These are phyloP conservation scores for Silurus lanzhouensis DNA, from an alignment of 2,797 vertebrate species.

Conservation along the genomic window DNA sequence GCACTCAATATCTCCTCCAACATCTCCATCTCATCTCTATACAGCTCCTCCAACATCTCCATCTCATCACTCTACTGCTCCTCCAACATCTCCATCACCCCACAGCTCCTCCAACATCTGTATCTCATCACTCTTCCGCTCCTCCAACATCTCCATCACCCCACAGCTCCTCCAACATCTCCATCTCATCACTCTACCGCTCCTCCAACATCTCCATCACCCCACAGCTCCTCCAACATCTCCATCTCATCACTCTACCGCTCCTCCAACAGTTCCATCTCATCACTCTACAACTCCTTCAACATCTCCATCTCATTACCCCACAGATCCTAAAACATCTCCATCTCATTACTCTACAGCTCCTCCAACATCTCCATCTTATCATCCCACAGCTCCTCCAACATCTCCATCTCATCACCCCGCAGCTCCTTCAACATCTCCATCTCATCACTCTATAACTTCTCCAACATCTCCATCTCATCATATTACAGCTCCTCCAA, in stretches of 20 bases:
- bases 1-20: not conserved
- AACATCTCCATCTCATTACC: not conserved
- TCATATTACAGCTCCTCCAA: not conserved
- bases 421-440: not conserved
- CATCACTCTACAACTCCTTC: not conserved
- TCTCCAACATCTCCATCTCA: not conserved
- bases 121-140: not conserved
- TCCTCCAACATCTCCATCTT: not conserved
- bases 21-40: not conserved
- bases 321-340: not conserved
- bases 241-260: not conserved
- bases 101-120: not conserved
- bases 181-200: not conserved
- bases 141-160: conserved; percentile 1
- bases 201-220: not conserved
- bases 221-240: not conserved
- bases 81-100: not conserved
- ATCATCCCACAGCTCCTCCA: not conserved
- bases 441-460: not conserved
- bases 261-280: not conserved
- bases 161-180: not conserved
- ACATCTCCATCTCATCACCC: not conserved
- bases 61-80: not conserved
- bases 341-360: not conserved
- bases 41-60: not conserved